Percentiles rank a stretch among this genome's conserved stretches.
Evolutionary conservation across 2,113 vertebrate species (phyloP).

Genomic region (Paralichthys olivaceus): DNA sequence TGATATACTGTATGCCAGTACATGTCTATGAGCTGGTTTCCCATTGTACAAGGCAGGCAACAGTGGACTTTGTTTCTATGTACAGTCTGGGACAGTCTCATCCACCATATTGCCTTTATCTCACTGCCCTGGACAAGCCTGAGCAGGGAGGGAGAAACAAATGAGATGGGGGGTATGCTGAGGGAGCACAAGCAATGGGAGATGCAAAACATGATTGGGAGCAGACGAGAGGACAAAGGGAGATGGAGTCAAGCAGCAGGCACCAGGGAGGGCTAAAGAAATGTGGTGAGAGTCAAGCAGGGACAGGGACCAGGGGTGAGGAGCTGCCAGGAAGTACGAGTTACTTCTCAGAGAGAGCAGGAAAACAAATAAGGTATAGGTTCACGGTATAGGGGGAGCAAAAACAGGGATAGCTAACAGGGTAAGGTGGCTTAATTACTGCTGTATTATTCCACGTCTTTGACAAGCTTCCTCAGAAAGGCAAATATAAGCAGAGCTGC

Average conservation of each 20-base stretch:
- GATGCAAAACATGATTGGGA: slow-evolving; percentile 57
- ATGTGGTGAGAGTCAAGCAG: slow-evolving; percentile 38
- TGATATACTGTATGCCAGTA: slow-evolving; percentile 79
- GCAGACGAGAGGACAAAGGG: slow-evolving; percentile 27
- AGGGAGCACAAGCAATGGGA: slow-evolving; percentile 55
- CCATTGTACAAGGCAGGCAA: slow-evolving; percentile 79
- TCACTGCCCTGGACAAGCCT: slow-evolving; percentile 70
- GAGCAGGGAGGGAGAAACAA: slow-evolving; percentile 49
- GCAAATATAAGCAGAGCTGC: slow-evolving; percentile 83
- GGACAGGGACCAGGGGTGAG: slow-evolving; percentile 42
- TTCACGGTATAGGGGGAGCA: slow-evolving; percentile 9
- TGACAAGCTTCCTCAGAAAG: slow-evolving; percentile 80
- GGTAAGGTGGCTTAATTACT: slow-evolving; percentile 72
- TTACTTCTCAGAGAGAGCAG: slow-evolving; percentile 40
- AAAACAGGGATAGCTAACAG: slow-evolving; percentile 37
- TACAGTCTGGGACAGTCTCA: slow-evolving; percentile 80
- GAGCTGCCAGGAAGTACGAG: slow-evolving; percentile 55
- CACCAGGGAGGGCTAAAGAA: slow-evolving; percentile 55
- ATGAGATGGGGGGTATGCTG: slow-evolving; percentile 37
- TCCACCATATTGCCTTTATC: slow-evolving; percentile 80
- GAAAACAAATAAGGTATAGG: slow-evolving; percentile 42
- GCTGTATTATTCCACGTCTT: slow-evolving; percentile 70
- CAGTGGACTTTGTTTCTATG: slow-evolving; percentile 82
- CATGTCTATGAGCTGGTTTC: slow-evolving; percentile 80
- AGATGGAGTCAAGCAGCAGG: slow-evolving; percentile 50